These are phyloP conservation scores for Misgurnus mizolepis DNA, from an alignment of 2,113 vertebrate genomes.

Conservation along the genomic window DNA sequence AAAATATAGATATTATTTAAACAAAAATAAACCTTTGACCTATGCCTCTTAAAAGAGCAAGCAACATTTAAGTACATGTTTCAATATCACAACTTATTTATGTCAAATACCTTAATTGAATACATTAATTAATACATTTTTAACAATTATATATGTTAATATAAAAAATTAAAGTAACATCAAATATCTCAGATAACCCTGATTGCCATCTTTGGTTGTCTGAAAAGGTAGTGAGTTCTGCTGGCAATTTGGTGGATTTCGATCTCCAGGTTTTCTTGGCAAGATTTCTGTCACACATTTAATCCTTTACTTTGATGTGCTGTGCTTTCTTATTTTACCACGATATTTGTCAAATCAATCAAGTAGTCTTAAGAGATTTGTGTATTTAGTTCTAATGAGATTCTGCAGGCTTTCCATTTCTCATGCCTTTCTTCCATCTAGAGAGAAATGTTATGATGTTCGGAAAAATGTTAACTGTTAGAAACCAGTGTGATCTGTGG, in stretches of 20 bases:
- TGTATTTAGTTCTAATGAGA: constrained; percentile 32
- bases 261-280: constrained; percentile 28
- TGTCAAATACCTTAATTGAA: too few relatives aligned
- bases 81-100: too few relatives aligned
- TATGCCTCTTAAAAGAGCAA: not conserved
- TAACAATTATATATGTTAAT: too few relatives aligned
- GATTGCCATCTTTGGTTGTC: not conserved
- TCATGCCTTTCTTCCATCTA: constrained; percentile 11
- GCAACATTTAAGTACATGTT: not conserved
- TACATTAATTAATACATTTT: too few relatives aligned
- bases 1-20: not conserved
- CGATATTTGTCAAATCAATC: constrained; percentile 27
- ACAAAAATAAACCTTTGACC: not conserved
- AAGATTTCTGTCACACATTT: constrained; percentile 43
- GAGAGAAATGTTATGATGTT: not conserved
- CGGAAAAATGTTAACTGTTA: not conserved
- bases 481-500: too few relatives aligned
- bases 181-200: not conserved
- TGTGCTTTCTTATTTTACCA: constrained; percentile 36
- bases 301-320: constrained; percentile 18
- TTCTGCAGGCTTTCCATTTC: not conserved
- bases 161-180: too few relatives aligned
- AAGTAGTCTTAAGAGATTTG: constrained; percentile 17
- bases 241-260: constrained; percentile 32
- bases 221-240: not conserved